These are phyloP conservation scores for Heliconius charithonia DNA, from an alignment of 2,888 invertebrate genomes.

Conservation along the genomic window DNA sequence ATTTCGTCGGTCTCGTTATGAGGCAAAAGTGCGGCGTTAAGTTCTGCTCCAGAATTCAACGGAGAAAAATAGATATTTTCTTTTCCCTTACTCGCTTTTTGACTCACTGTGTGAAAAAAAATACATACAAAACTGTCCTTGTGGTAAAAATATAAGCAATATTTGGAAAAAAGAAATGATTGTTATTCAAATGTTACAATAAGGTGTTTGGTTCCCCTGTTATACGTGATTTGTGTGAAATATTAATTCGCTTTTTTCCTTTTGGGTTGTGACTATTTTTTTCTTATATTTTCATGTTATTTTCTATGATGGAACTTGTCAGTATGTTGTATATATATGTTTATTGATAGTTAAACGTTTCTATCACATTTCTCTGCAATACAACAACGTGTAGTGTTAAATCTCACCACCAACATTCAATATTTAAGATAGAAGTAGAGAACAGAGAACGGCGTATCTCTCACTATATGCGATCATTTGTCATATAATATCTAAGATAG, in stretches of 20 bases:
- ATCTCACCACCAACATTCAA: too few species aligned
- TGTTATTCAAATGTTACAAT: slow-evolving; percentile 31
- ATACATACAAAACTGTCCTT: slow-evolving; percentile 1
- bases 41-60: too few species aligned
- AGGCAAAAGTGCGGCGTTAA: background rate
- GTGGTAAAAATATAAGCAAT: background rate
- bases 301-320: background rate
- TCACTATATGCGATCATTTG: too few species aligned
- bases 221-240: slow-evolving; percentile 30
- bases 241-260: slow-evolving; percentile 22
- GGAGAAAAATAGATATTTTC: too few species aligned
- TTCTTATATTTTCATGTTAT: background rate
- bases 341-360: background rate
- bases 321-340: background rate
- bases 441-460: too few species aligned
- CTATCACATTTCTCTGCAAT: background rate
- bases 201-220: slow-evolving; percentile 27
- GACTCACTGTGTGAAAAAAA: background rate
- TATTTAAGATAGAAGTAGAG: too few species aligned
- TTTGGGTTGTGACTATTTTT: background rate
- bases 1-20: background rate
- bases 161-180: slow-evolving; percentile 17
- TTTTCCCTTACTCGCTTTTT: too few species aligned
- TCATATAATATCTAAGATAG: too few species aligned
- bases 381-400: too few species aligned